Evolutionary conservation across 30 jellyfish, hydroid and myxozoan species (phyloP), one percentile per base, ranked within the genome.

Genomic region (Euphysa ruthae): DNA sequence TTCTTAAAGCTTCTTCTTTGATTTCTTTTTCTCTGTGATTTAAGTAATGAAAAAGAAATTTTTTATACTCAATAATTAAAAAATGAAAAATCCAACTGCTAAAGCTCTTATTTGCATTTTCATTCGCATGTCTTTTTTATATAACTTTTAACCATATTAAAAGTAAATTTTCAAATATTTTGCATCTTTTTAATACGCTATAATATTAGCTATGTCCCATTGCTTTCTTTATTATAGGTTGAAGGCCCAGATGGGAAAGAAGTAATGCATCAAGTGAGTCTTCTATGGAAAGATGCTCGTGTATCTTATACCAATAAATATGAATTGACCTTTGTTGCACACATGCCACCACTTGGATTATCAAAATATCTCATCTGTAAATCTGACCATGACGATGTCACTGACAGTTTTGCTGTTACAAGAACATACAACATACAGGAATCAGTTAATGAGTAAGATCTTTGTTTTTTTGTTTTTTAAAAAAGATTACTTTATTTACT

Each of bases 341-440:
- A 78, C 23, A 82, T 70, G 0, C 92, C 85, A 1, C 75, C 94
- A 0, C 82, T 82, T 35, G 94, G 94, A n/a, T 55, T 82, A 3
- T 61, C 84, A 15, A 58, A 66, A 18, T 82, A 52, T 65, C 43
- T 49, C 19, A 73, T 82, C 44, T 32, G 68, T 29, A 31, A 26
- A 27, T n/a, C 22, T 20, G 77, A 21, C 25, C 49, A 35, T 43
- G 49, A 31, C 2, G 16, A 35, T 19, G 23, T 5, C 8, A 8
- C 8, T 8, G 6, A 25, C 18, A n/a, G 23, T 29, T 43, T 68
- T 10, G 71, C 80, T 22, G 7, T 58, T 21, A 68, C 80, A 43
- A 43, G 43, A 13, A 68, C 80, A 19, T 68, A 68, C 54, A 46
- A 46, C 23, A 46, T 46, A n/a, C 4, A 46, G 4, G 23, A 56